Base-by-base conservation (phyloP, 1,140 invertebrate genomes). In the Drosophila hydei region DNA sequence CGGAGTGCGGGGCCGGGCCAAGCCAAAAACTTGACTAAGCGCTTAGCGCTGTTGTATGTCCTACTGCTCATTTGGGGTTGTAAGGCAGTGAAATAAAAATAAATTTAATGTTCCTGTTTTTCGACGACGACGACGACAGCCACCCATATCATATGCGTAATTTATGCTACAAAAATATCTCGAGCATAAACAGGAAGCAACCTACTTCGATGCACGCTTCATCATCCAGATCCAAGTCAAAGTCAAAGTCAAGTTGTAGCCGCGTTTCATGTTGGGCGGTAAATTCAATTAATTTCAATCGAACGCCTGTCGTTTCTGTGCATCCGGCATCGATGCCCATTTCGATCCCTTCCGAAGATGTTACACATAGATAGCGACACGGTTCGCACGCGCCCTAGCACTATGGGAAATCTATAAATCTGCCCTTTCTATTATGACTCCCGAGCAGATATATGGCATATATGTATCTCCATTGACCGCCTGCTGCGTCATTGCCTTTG, bases 241-340 rank as follows among this genome's bases (percentile, higher is more conserved):
- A 45, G 11, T 30, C 25, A 16, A 30, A 51, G 45, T 30, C 50
- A 55, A 56, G 60, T 68, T 69, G 48, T 47, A 60, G 45, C 55
- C 33, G 43, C 40, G 61, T 25, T 71, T 71, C 52, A 56, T 59
- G 54, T 59, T 62, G 73, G 68, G 70, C 72, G 67, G 30, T 72
- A 90, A 91, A 91, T 91, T 91, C 89, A 91, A 91, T 91, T 91
- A 91, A 91, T 91, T 89, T 91, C 89, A 91, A 91, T 91, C 89
- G 89, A 90, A 91, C 89, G 89, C 89, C 89, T 91, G 89, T 91
- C 89, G 89, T 78, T 89, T 72, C 30, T 55, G 64, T 43, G 62
- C 72, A 83, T 88, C 83, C 84, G 83, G 78, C 75, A 88, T 87
- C 55, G 83, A 87, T 79, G 59, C 55, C 70, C 9, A 61, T 43